These are phyloP conservation scores for Arrhamphus sclerolepis DNA, from an alignment of 2,797 vertebrate genomes.

Conservation along the genomic window DNA sequence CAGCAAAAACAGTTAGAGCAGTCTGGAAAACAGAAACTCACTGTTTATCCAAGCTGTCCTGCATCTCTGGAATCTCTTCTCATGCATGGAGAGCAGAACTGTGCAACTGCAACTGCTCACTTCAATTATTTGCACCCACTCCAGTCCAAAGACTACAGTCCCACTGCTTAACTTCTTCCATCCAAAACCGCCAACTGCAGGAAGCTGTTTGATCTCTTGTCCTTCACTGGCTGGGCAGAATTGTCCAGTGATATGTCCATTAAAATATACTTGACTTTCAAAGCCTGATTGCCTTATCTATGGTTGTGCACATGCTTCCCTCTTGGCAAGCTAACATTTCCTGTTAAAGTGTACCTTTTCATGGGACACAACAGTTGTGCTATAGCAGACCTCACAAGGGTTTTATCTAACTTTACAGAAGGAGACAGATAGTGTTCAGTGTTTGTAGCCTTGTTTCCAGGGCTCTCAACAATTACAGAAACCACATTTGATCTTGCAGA, in stretches of 20 bases:
- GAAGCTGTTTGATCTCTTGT: neutral
- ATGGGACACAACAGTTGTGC: slow-evolving; percentile 16
- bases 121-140: slow-evolving; percentile 12
- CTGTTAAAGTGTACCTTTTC: slow-evolving; percentile 47
- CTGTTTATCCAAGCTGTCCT: neutral
- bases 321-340: slow-evolving; percentile 52
- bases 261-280: slow-evolving; percentile 28
- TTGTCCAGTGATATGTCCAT: neutral
- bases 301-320: slow-evolving; percentile 55
- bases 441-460: neutral
- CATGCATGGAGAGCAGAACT: slow-evolving; percentile 4
- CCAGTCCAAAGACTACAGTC: slow-evolving; percentile 1
- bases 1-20: neutral
- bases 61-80: slow-evolving; percentile 32
- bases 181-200: slow-evolving; percentile 2
- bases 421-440: neutral
- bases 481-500: neutral
- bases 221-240: slow-evolving; percentile 2
- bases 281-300: slow-evolving; percentile 62
- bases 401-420: slow-evolving; percentile 24
- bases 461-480: slow-evolving; percentile 28
- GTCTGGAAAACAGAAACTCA: too few relatives aligned
- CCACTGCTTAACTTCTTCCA: slow-evolving; percentile 20
- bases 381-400: slow-evolving; percentile 14
- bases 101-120: slow-evolving; percentile 5